Conservation (phyloP, 2,888 invertebrate species). For the Atethmia centrago region DNA sequence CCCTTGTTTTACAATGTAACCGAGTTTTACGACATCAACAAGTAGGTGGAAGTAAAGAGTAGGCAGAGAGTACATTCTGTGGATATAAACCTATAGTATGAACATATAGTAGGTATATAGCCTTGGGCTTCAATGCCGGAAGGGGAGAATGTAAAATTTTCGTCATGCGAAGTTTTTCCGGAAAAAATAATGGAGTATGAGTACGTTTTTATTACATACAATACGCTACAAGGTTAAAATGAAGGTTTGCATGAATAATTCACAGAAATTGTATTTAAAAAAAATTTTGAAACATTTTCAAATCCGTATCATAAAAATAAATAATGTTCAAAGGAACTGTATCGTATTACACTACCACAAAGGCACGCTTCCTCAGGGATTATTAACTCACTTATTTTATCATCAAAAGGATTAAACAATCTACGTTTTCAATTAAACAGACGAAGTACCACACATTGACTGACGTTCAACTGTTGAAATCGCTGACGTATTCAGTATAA, state of each 20-base stretch:
- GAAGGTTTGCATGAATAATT: constrained; percentile 36
- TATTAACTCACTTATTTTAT: constrained; percentile 44
- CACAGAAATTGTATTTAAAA: constrained; percentile 9
- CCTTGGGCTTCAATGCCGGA: constrained; percentile 46
- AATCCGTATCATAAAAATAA: neutral
- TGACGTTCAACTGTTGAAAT: constrained; percentile 40
- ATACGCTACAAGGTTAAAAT: constrained; percentile 32
- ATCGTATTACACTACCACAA: constrained; percentile 20
- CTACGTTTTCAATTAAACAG: constrained; percentile 47
- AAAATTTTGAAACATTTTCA: constrained; percentile 5
- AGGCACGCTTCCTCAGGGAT: constrained; percentile 19
- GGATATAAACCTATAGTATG: constrained; percentile 18
- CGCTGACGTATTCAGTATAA: constrained; percentile 23
- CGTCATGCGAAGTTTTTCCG: constrained; percentile 48
- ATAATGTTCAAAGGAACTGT: neutral
- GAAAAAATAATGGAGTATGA: constrained; percentile 26
- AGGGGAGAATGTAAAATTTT: constrained; percentile 51
- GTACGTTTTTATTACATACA: constrained; percentile 45
- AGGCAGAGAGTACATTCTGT: constrained; percentile 36
- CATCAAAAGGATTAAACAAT: constrained; percentile 52
- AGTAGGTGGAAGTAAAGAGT: constrained; percentile 65
- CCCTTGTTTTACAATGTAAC: constrained; percentile 76
- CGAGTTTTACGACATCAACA: constrained; percentile 73
- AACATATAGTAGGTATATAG: constrained; percentile 9
- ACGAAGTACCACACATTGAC: constrained; percentile 40